Percentiles rank a stretch among this genome's conserved stretches.
Evolutionary conservation across 2,113 vertebrate genomes (phyloP).

Genomic region (Peucedramus taeniatus): DNA sequence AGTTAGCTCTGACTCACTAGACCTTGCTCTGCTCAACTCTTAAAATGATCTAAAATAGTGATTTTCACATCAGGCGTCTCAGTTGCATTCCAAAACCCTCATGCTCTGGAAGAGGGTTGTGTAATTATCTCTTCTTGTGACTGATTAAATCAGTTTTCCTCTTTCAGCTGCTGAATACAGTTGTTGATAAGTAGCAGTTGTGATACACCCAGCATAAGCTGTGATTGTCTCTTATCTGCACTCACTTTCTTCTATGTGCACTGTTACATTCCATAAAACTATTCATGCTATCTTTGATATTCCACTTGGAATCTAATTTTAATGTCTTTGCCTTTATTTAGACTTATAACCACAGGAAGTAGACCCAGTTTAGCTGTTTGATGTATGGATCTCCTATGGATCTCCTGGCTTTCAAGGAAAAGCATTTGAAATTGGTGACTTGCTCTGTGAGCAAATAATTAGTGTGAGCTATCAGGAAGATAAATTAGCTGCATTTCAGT

Average conservation of each 20-base stretch:
- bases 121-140: neutral
- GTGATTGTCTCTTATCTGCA: neutral
- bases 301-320: neutral
- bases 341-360: neutral
- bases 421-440: neutral
- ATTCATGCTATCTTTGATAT: neutral
- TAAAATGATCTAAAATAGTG: neutral
- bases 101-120: neutral
- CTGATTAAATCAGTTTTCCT: neutral
- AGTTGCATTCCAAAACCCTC: neutral
- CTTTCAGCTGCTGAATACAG: neutral
- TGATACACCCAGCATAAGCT: neutral
- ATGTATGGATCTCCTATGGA: neutral
- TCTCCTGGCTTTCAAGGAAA: neutral
- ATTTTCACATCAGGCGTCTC: neutral
- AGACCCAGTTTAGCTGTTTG: neutral
- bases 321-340: neutral
- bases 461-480: neutral
- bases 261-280: neutral
- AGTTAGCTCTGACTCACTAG: neutral
- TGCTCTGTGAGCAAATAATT: neutral
- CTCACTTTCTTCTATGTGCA: neutral
- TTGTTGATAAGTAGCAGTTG: neutral
- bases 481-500: neutral
- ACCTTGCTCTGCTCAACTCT: neutral